These are phyloP conservation scores for Merops nubicus DNA, from an alignment of 2,113 vertebrate genomes.

Conservation along the genomic window DNA sequence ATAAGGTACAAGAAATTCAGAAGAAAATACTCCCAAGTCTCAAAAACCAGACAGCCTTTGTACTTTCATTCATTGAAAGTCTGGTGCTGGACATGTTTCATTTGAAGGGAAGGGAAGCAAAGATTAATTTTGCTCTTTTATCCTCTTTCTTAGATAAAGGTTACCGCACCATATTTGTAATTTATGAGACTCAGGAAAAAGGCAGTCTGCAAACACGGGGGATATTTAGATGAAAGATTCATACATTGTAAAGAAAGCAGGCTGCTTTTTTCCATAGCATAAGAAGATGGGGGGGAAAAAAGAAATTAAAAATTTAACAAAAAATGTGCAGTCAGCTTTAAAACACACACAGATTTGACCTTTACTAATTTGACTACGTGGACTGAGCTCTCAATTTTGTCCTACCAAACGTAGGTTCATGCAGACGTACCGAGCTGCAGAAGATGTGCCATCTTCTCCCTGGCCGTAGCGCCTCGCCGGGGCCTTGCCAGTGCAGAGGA, in stretches of 20 bases:
- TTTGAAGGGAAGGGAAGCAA: not conserved
- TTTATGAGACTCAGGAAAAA: not conserved
- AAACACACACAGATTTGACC: not conserved
- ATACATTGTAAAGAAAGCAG: not conserved
- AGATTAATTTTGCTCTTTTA: not conserved
- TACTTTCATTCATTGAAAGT: not conserved
- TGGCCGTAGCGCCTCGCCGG: not conserved
- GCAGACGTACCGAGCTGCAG: not conserved
- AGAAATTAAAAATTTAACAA: not conserved
- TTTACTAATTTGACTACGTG: not conserved
- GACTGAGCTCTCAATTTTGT: not conserved
- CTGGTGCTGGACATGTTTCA: not conserved
- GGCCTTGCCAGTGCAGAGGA: not conserved
- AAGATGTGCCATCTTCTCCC: not conserved
- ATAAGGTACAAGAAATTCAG: not conserved
- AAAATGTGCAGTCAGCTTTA: not conserved
- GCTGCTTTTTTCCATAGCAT: not conserved
- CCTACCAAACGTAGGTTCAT: not conserved
- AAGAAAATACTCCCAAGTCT: not conserved
- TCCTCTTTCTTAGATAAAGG: not conserved
- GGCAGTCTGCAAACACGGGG: not conserved
- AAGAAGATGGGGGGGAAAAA: rapidly evolving
- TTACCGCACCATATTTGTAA: not conserved
- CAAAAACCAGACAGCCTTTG: not conserved
- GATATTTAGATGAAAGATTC: not conserved